phyloP scores from a whole-genome alignment of 2,888 invertebrate species.

The Athripsodes cinereus region DNA sequence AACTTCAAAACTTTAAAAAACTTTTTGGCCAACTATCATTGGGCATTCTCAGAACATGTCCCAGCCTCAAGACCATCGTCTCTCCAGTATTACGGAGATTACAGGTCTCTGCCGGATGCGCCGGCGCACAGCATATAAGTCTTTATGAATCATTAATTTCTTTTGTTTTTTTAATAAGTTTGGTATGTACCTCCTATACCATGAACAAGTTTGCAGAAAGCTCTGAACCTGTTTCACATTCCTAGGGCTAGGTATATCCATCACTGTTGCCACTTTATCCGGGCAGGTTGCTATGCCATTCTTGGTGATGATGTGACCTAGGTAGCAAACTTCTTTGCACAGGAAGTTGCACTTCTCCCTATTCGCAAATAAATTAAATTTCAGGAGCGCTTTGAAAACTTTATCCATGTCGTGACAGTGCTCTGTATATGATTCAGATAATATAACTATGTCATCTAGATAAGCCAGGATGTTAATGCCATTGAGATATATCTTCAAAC shows the following conservation, averaged over 20 bases:
- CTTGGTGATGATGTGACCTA: constrained; percentile 3
- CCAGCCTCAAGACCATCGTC: too few species aligned
- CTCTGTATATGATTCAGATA: constrained; percentile 28
- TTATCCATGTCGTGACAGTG: constrained; percentile 30
- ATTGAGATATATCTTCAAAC: constrained; percentile 26
- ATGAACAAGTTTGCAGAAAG: too few species aligned
- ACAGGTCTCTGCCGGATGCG: too few species aligned
- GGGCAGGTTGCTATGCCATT: background rate
- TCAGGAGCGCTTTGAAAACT: constrained; percentile 28
- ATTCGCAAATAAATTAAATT: constrained; percentile 29
- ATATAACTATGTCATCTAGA: constrained; percentile 31
- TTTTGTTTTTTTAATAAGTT: background rate
- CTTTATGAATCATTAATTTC: too few species aligned
- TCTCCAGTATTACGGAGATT: too few species aligned
- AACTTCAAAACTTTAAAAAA: too few species aligned
- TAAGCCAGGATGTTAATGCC: constrained; percentile 28
- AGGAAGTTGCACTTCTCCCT: constrained; percentile 27
- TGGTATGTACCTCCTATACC: constrained; percentile 28
- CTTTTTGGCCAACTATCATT: too few species aligned
- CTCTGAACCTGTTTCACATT: constrained; percentile 7
- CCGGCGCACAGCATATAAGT: too few species aligned
- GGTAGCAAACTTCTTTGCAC: background rate
- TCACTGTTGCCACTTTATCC: background rate
- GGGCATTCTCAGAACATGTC: too few species aligned
- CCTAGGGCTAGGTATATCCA: background rate